A percentile compares a stretch with the other conserved stretches of the same genome.
These are phyloP conservation scores for Lasioglossum baleicum DNA, from an alignment of 1,140 invertebrate genomes.

Conservation along the genomic window DNA sequence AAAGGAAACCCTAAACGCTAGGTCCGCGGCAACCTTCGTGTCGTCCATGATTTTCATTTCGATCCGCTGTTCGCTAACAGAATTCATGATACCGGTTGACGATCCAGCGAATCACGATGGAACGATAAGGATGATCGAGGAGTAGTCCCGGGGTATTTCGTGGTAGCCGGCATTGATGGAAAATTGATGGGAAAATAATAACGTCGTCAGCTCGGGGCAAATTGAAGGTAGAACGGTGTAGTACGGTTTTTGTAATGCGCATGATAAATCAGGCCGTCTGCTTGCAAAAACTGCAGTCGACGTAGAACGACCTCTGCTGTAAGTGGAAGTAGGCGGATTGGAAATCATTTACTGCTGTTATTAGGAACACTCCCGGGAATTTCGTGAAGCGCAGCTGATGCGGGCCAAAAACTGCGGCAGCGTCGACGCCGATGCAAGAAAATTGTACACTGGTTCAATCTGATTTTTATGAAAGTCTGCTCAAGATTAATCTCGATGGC, in stretches of 20 bases:
- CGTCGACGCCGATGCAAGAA: no score
- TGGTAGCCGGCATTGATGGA: not conserved
- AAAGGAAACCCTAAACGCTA: constrained; percentile 21
- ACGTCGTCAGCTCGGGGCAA: not conserved
- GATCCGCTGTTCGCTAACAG: not conserved
- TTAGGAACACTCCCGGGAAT: not conserved
- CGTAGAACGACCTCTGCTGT: not conserved
- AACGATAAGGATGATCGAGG: not conserved
- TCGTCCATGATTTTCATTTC: constrained; percentile 16
- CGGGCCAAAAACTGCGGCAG: no score
- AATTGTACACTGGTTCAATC: no score
- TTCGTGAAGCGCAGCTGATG: no score
- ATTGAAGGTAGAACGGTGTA: constrained; percentile 8
- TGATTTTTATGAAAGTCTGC: no score
- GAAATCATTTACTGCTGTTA: constrained; percentile 57
- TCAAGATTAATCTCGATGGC: no score
- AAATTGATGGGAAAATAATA: constrained; percentile 6
- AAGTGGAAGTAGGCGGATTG: constrained; percentile 45
- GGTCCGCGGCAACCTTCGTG: constrained; percentile 36
- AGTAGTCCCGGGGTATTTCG: no score
- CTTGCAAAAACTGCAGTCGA: not conserved
- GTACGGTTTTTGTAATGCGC: constrained; percentile 1
- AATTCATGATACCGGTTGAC: not conserved
- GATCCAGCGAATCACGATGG: not conserved
- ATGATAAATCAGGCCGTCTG: not conserved